Base-by-base conservation (phyloP, 2,113 vertebrate species). In the Dicerorhinus sumatrensis region DNA sequence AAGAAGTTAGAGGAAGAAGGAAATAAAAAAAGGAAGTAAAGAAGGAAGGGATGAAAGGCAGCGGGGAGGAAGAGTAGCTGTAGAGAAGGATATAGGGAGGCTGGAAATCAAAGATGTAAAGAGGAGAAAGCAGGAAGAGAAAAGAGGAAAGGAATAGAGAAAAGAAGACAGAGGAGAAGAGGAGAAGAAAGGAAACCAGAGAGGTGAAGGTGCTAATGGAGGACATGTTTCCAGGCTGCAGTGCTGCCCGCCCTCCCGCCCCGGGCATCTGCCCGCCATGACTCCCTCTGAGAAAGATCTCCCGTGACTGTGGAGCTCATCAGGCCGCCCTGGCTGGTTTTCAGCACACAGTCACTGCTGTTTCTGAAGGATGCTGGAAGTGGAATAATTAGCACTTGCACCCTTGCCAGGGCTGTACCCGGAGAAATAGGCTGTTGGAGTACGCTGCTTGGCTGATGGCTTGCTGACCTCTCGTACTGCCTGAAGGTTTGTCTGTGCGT, bases 401-500 rank as follows among this genome's bases (percentile, higher is more conserved):
- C 39, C 56, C 48, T 5, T 8, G 46, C 84, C 69, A 60, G 42
- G 0, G 36, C 9, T 25, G 5, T 3, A 5, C 60, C 23, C 0
- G 67, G 56, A 72, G 91, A 60, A 46, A 23, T 0, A 5, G 81
- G 33, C 85, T 9, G 9, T 0, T 18, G 33, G 51, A 33, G 6
- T 0, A 4, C 58, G 25, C 3, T 0, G 17, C 23, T 56, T 6
- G 62, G 73, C 17, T 23, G 63, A 23, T 25, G 72, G 17, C 18
- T 29, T 5, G 4, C 60, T 60, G 76, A 72, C 85, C 77, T 67
- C 65, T 11, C 16, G 13, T 8, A 20, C 72, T 31, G 33, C 60
- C 77, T 1, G 0, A 48, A 8, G 60, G 39, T 18, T 67, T 17
- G 18, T 8, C 12, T 3, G 6, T 7, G 9, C 8, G 12, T 2